phyloP scores from a whole-genome alignment of 1,140 invertebrate genomes.

The Tetraneura akinire region DNA sequence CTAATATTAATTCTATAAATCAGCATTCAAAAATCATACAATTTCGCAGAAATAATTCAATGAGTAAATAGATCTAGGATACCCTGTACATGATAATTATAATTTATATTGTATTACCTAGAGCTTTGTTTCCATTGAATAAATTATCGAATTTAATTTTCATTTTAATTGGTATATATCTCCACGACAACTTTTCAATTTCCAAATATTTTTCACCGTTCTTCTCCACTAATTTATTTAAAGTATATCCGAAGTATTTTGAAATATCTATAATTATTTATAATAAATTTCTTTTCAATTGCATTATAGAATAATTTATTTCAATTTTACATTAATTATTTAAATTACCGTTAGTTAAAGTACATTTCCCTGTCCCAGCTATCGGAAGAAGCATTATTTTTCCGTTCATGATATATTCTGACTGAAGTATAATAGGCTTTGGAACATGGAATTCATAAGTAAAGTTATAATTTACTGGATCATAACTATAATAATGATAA shows the following conservation, averaged over 20 bases:
- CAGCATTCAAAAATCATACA: no score
- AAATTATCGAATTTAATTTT: constrained; percentile 61
- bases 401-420: no score
- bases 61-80: no score
- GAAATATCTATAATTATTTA: constrained; percentile 12
- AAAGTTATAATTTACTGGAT: background rate
- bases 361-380: constrained; percentile 54
- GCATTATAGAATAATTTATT: no score
- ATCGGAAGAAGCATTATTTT: constrained; percentile 57
- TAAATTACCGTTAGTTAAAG: constrained; percentile 54
- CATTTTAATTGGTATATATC: constrained; percentile 52
- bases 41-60: no score
- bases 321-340: no score
- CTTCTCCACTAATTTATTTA: constrained; percentile 31
- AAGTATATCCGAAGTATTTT: background rate
- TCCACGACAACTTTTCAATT: constrained; percentile 52
- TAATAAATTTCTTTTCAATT: no score
- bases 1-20: no score
- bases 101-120: no score
- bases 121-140: constrained; percentile 63
- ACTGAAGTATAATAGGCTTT: constrained; percentile 40
- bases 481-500: constrained; percentile 1
- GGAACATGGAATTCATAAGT: background rate
- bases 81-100: no score
- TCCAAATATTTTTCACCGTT: constrained; percentile 52